These are phyloP conservation scores for Caenorhabditis briggsae DNA, from an alignment of 1,140 invertebrate species.

Conservation along the genomic window DNA sequence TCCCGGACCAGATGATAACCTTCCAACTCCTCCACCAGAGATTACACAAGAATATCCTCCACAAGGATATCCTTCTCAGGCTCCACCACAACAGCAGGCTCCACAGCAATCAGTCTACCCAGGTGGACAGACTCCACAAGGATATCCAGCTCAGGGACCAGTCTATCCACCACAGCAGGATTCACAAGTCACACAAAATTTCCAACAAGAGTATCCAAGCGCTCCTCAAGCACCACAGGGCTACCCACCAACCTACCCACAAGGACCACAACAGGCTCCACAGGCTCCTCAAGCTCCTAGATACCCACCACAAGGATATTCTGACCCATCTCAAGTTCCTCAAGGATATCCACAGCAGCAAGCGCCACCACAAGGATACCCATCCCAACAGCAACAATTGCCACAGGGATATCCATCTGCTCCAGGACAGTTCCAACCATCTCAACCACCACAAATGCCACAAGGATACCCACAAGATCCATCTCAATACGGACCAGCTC, in stretches of 20 bases:
- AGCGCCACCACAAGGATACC: neutral
- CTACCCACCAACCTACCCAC: neutral
- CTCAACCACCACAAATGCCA: neutral
- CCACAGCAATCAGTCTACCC: neutral
- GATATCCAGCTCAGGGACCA: neutral
- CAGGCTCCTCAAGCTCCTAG: neutral
- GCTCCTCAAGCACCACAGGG: neutral
- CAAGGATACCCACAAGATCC: conserved; percentile 10
- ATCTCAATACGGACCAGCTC: conserved; percentile 8
- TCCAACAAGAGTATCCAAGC: neutral
- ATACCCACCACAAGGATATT: neutral
- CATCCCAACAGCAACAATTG: neutral
- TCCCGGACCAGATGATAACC: conserved; percentile 2
- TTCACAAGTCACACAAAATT: neutral
- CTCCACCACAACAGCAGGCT: neutral
- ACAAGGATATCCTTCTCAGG: conserved; percentile 23
- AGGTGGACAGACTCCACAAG: neutral
- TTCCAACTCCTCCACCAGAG: conserved; percentile 39
- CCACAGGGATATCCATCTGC: neutral
- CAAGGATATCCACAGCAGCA: conserved; percentile 13
- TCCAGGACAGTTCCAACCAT: neutral
- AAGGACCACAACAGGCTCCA: neutral
- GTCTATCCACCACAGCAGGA: neutral
- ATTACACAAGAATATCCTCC: neutral
- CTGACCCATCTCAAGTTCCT: neutral